These are phyloP conservation scores for Apamea sordens DNA, from an alignment of 2,888 invertebrate genomes.

Conservation along the genomic window DNA sequence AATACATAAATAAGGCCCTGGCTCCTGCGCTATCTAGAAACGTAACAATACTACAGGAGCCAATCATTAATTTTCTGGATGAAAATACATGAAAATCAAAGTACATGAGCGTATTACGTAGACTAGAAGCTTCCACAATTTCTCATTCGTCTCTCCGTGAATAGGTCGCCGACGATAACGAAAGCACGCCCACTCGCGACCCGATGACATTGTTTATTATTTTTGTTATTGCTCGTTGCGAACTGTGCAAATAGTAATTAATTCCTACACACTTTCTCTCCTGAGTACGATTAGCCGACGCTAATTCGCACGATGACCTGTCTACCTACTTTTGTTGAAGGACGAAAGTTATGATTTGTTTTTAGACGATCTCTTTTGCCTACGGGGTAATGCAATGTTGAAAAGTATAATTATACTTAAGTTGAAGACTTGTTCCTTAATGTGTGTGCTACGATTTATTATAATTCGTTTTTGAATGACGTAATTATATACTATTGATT, in stretches of 20 bases:
- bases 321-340: conserved; percentile 81
- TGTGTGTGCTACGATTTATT: conserved; percentile 37
- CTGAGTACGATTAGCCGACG: conserved; percentile 68
- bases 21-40: not conserved
- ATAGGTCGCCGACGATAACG: conserved; percentile 59
- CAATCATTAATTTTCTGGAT: not conserved
- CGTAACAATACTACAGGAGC: not conserved
- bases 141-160: conserved; percentile 31
- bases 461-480: conserved; percentile 19
- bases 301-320: conserved; percentile 80
- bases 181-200: conserved; percentile 78
- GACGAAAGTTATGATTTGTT: conserved; percentile 69
- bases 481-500: conserved; percentile 42
- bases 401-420: conserved; percentile 43
- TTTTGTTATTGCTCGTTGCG: conserved; percentile 79
- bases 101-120: not conserved
- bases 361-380: conserved; percentile 66
- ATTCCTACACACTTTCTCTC: conserved; percentile 86
- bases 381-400: conserved; percentile 36
- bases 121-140: conserved; percentile 24
- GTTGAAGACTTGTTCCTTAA: conserved; percentile 31
- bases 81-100: not conserved
- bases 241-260: conserved; percentile 83
- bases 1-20: not conserved
- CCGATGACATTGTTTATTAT: conserved; percentile 85